These are phyloP conservation scores for Ctenopoma kingsleyae DNA, from an alignment of 2,797 vertebrate genomes.

Conservation along the genomic window DNA sequence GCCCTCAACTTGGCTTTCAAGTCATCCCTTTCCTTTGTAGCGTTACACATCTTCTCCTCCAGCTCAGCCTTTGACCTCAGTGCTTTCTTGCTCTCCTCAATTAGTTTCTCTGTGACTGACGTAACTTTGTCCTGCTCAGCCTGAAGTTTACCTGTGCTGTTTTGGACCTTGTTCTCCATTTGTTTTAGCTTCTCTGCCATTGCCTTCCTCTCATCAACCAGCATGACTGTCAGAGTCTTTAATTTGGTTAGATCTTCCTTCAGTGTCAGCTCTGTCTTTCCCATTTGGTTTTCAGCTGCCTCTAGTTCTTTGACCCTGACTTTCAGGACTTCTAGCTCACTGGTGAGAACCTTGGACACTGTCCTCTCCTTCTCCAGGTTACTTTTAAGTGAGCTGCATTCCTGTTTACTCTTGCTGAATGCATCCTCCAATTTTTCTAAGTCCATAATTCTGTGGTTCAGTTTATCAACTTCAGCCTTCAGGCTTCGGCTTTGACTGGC, in stretches of 20 bases:
- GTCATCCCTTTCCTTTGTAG: slow-evolving; percentile 93
- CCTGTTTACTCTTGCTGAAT: slow-evolving; percentile 95
- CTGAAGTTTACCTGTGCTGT: slow-evolving; percentile 91
- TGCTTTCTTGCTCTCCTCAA: slow-evolving; percentile 95
- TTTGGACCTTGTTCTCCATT: slow-evolving; percentile 94
- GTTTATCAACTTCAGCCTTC: slow-evolving; percentile 92
- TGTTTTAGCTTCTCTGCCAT: slow-evolving; percentile 95
- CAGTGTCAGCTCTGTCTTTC: slow-evolving; percentile 91
- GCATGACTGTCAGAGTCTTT: slow-evolving; percentile 96
- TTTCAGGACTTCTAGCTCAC: slow-evolving; percentile 92
- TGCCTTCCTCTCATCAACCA: slow-evolving; percentile 94
- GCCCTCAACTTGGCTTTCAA: slow-evolving; percentile 89
- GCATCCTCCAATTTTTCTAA: slow-evolving; percentile 95
- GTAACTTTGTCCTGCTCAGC: slow-evolving; percentile 94
- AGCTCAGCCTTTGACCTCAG: slow-evolving; percentile 93
- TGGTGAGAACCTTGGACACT: slow-evolving; percentile 90
- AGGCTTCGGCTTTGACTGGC: slow-evolving; percentile 89
- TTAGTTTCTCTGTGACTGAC: slow-evolving; percentile 93
- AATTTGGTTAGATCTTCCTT: slow-evolving; percentile 97
- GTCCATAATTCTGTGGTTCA: slow-evolving; percentile 94
- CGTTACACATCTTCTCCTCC: slow-evolving; percentile 91
- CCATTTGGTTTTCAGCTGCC: slow-evolving; percentile 89
- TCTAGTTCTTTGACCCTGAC: slow-evolving; percentile 92
- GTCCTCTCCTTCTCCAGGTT: slow-evolving; percentile 93
- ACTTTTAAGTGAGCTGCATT: slow-evolving; percentile 91